phyloP scores from a whole-genome alignment of 37 sponge, comb jelly and placozoan genomes.

The Mnemiopsis leidyi region DNA sequence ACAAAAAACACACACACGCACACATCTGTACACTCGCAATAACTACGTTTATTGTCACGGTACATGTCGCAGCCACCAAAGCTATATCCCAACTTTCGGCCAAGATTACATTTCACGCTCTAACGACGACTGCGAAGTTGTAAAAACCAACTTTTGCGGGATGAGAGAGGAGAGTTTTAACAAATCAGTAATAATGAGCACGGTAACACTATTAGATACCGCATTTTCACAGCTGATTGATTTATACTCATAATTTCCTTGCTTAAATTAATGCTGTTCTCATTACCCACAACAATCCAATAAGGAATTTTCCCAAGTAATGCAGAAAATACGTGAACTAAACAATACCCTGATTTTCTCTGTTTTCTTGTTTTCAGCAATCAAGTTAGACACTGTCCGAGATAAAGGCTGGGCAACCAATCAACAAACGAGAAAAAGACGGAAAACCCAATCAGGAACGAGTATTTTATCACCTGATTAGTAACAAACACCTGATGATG shows the following conservation, averaged over 20 bases:
- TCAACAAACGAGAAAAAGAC: neutral
- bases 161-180: neutral
- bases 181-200: neutral
- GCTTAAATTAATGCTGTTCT: neutral
- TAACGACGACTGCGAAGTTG: neutral
- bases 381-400: neutral
- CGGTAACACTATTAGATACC: neutral
- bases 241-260: neutral
- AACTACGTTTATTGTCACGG: too few species aligned
- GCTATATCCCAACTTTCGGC: neutral
- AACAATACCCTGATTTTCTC: neutral
- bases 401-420: neutral
- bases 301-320: too few species aligned
- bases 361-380: neutral
- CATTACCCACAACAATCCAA: neutral
- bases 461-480: neutral
- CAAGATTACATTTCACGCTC: neutral
- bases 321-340: too few species aligned
- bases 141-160: neutral
- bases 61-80: neutral
- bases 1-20: too few species aligned
- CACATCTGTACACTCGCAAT: too few species aligned
- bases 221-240: neutral
- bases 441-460: neutral
- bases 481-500: neutral